phyloP scores from a whole-genome alignment of 2,888 invertebrate genomes.

The Lasioglossum lativentre region DNA sequence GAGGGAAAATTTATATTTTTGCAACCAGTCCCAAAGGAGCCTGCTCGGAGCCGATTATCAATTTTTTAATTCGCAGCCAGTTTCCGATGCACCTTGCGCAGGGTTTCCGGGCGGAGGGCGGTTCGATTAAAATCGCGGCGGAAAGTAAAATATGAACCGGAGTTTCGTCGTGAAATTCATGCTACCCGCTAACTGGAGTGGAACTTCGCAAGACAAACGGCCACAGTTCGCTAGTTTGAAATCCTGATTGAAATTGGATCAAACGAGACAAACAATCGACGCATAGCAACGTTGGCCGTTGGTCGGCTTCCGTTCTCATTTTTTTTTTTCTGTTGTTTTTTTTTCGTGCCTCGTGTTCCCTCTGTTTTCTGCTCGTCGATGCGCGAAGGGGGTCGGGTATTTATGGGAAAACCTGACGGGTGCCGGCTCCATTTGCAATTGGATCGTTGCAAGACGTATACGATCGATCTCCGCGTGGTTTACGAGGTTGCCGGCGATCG shows the following conservation, averaged over 20 bases:
- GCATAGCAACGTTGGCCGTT: constrained; percentile 27
- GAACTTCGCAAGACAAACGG: constrained; percentile 69
- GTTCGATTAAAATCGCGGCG: constrained; percentile 45
- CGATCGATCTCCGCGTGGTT: constrained; percentile 65
- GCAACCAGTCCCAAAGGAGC: background rate
- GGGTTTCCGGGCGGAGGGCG: constrained; percentile 16
- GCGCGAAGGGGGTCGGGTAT: constrained; percentile 37
- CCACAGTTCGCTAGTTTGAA: constrained; percentile 46
- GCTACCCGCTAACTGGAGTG: constrained; percentile 45
- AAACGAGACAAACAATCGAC: constrained; percentile 71
- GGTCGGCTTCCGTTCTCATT: background rate
- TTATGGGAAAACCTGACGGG: constrained; percentile 50
- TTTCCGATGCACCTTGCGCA: background rate
- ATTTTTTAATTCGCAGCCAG: background rate
- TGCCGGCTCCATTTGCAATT: constrained; percentile 66
- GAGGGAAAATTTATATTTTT: background rate
- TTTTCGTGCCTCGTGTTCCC: background rate
- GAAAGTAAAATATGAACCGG: constrained; percentile 65
- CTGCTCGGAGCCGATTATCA: background rate
- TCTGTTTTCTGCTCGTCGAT: constrained; percentile 18
- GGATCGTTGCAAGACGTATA: constrained; percentile 64
- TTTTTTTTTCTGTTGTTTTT: constrained; percentile 13
- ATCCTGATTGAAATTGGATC: constrained; percentile 73
- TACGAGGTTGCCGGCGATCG: constrained; percentile 54
- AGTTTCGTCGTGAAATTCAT: constrained; percentile 56